phyloP scores from a whole-genome alignment of 2,113 vertebrate genomes.

The Phainopepla nitens region DNA sequence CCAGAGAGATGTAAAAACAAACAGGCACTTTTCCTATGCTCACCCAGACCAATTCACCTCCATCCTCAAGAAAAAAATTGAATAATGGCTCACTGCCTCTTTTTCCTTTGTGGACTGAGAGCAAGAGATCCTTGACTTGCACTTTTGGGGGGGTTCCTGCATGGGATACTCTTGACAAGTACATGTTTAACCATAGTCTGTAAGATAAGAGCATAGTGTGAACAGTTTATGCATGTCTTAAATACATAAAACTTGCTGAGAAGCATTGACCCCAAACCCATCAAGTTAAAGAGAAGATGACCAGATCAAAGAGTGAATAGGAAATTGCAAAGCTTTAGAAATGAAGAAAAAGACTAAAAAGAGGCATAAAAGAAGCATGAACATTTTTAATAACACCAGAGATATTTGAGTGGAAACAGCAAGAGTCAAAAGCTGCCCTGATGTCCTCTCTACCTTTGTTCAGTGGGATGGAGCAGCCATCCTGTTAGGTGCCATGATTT shows the following conservation, averaged over 20 bases:
- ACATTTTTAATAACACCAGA: not conserved
- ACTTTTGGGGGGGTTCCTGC: not conserved
- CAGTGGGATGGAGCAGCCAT: not conserved
- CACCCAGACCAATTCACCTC: not conserved
- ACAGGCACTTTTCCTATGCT: not conserved
- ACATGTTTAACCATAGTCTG: not conserved
- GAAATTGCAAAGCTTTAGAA: not conserved
- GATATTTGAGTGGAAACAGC: not conserved
- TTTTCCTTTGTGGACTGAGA: not conserved
- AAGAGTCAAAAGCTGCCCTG: not conserved
- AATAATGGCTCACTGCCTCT: not conserved
- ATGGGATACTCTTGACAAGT: not conserved
- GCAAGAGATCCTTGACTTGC: not conserved
- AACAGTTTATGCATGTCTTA: not conserved
- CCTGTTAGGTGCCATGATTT: rapidly evolving
- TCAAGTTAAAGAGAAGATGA: not conserved
- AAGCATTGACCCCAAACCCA: not conserved
- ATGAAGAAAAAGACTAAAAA: not conserved
- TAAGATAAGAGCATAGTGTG: not conserved
- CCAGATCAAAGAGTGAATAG: not conserved
- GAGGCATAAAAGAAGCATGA: not conserved
- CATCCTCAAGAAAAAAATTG: not conserved
- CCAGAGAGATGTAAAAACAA: not conserved
- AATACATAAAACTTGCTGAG: not conserved
- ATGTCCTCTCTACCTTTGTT: not conserved